Base-by-base conservation (phyloP, 2,888 invertebrate genomes). In the Drosophila barbarae region DNA sequence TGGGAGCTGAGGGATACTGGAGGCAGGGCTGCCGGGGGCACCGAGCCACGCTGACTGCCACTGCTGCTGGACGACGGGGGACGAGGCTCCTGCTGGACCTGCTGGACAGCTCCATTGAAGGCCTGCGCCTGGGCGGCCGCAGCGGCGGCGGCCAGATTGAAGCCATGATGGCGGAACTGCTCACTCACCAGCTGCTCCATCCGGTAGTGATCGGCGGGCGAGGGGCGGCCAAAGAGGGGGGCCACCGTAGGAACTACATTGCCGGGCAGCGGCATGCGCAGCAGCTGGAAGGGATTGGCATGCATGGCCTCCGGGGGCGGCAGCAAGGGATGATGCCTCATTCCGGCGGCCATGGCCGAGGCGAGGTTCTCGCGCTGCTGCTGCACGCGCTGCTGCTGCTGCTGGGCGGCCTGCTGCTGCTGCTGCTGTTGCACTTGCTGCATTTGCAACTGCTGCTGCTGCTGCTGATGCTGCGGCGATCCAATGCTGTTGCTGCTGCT, bases 131-230 rank as follows among this genome's bases (percentile, higher is more conserved):
- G 93, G 12, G 88, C 90, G 35, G 93, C 90, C 5, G 93, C 93
- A 1, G 94, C 94, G 13, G 94, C 94, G 18, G 94, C 95, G 53
- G 95, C 94, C 77, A 95, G 89, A 83, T 94, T 94, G 60, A 95
- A 90, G 51, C 95, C 94, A 81, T 94, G 94, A 77, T 95, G 94
- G 46, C 95, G 92, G 85, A 95, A 95, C 89, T 95, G 95, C 88
- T 95, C 95, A 54, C 93, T 94, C 46, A 95, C 95, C 59, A 95
- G 91, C 87, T 95, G 95, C 88, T 96, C 96, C 93, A 95, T 94
- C 78, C 95, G 92, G 89, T 94, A 94, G 87, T 95, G 95, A 85
- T 94, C 93, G 86, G 94, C 93, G 86, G 94, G 94, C 87, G 94
- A 93, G 41, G 95, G 94, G 75, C 96, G 92, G 53, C 94, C 93